Evolutionary conservation across 2,113 vertebrate genomes (phyloP), one percentile per base, ranked within the genome.

Genomic region (Picathartes gymnocephalus): DNA sequence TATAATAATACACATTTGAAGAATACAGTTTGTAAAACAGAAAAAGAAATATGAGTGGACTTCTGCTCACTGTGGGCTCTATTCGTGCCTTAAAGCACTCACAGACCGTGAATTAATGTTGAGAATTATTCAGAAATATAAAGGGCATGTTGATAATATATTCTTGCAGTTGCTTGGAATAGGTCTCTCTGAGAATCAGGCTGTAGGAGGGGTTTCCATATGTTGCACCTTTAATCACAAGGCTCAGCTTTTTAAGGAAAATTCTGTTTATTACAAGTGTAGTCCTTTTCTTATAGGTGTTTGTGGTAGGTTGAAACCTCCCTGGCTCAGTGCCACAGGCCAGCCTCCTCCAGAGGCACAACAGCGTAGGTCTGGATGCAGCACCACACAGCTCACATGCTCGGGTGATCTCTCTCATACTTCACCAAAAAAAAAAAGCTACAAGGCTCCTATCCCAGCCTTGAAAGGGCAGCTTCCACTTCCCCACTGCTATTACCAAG

Each of bases 21-120:
- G 88, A 94, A 92, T 27, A 83, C 80, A 70, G 35, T 80, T 87
- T 70, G 68, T 80, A 80, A 91, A 95, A 80, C 65, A 88, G 71
- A 58, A 88, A 62, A 93, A 66, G 68, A 86, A 82, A 5, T 79
- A 62, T 60, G 68, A 86, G 39, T 83, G 44, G 47, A 82, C 92
- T 22, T 93, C 45, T 86, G 47, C 51, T 90, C 68, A 39, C 47
- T 71, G 24, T 74, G 58, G 51, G 27, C 31, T 90, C 31, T 93
- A 17, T 85, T 91, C 40, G 18, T 8, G 4, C 40, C 44, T 88
- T 69, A 62, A 86, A 93, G 42, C 47, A 40, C 51, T 81, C 47
- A 44, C 20, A 77, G 27, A 70, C 15, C 22, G n/a, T 90, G 47
- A 58, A 77, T 77, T 95, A 92, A 88, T 40, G 13, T 60, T 92